Evolutionary conservation across 1,140 invertebrate genomes (phyloP).

Genomic region (Bombus superbus): DNA sequence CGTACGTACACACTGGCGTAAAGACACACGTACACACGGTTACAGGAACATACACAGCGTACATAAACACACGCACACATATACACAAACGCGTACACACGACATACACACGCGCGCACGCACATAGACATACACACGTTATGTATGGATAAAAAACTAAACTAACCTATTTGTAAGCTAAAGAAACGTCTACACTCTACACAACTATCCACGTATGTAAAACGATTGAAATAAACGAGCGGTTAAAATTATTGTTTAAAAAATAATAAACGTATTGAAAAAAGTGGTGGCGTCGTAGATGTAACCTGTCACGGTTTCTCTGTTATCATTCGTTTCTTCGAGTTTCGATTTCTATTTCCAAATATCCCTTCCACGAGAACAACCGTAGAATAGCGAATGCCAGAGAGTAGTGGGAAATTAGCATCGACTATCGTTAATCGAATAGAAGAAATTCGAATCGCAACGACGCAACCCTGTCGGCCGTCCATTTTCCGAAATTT

Average conservation of each 20-base stretch:
- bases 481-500: not conserved
- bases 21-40: constrained; percentile 46
- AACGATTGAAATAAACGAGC: constrained; percentile 80
- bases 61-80: constrained; percentile 45
- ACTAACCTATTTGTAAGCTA: constrained; percentile 84
- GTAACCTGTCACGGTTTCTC: constrained; percentile 13
- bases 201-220: constrained; percentile 80
- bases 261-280: constrained; percentile 77
- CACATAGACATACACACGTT: constrained; percentile 67
- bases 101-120: constrained; percentile 57
- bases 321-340: not conserved
- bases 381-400: not conserved
- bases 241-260: constrained; percentile 82
- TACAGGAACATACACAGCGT: not conserved
- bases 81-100: not conserved
- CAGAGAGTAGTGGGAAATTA: not conserved
- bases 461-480: too few species aligned
- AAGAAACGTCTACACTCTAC: constrained; percentile 82
- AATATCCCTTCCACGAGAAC: too few species aligned
- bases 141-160: constrained; percentile 79
- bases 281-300: constrained; percentile 38
- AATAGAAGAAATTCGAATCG: not conserved
- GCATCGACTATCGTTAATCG: constrained; percentile 4
- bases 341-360: not conserved
- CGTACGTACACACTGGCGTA: constrained; percentile 23